These are phyloP conservation scores for Drosophila anomalata DNA, from an alignment of 2,888 invertebrate genomes.

Conservation along the genomic window DNA sequence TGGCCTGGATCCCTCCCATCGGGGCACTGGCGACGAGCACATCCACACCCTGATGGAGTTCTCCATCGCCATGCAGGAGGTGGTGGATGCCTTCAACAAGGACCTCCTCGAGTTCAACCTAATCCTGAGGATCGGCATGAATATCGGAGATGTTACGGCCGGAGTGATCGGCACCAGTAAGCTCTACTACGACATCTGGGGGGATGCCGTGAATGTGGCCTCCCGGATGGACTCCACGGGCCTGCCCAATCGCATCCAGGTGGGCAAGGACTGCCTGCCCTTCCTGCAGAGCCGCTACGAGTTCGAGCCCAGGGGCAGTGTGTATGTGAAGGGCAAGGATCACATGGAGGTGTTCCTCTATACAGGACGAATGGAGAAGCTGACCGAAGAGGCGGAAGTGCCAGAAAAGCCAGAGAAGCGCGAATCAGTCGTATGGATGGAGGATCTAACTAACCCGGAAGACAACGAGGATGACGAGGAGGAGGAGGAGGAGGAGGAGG, in stretches of 20 bases:
- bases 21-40: constrained; percentile 88
- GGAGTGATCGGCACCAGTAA: constrained; percentile 98
- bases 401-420: neutral
- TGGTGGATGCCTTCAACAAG: constrained; percentile 93
- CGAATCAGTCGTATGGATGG: constrained; percentile 1
- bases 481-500: constrained; percentile 54
- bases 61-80: constrained; percentile 94
- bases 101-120: constrained; percentile 96
- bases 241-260: constrained; percentile 92
- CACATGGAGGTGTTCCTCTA: constrained; percentile 95
- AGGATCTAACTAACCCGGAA: neutral
- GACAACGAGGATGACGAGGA: constrained; percentile 20
- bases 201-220: constrained; percentile 98
- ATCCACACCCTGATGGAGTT: constrained; percentile 96
- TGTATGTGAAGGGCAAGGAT: constrained; percentile 98
- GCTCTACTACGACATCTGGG: constrained; percentile 99
- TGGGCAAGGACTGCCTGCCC: constrained; percentile 90
- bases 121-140: constrained; percentile 93
- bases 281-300: constrained; percentile 90
- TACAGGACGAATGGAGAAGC: constrained; percentile 59
- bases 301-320: constrained; percentile 96
- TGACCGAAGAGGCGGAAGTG: constrained; percentile 13
- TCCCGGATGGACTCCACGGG: constrained; percentile 99
- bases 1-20: constrained; percentile 93
- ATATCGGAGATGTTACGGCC: constrained; percentile 97